Evolutionary conservation across 2,888 invertebrate genomes (phyloP).

Genomic region (Ischnura elegans): DNA sequence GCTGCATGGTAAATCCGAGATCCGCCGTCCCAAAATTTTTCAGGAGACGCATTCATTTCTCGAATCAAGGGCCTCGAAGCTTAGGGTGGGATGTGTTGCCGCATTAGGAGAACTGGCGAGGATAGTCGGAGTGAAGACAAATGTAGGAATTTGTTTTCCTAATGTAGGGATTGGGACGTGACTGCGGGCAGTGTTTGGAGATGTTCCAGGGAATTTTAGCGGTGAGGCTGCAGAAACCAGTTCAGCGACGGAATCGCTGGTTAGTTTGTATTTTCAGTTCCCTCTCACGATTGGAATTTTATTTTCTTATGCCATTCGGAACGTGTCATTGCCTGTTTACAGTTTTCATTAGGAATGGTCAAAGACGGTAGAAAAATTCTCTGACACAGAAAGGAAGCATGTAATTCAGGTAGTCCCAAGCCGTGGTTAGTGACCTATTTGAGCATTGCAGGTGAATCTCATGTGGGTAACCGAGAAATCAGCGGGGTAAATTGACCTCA

Average conservation of each 20-base stretch:
- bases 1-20: not conserved
- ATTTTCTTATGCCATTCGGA: too few species aligned
- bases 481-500: too few species aligned
- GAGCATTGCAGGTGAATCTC: too few species aligned
- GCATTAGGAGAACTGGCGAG: not conserved
- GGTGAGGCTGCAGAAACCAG: not conserved
- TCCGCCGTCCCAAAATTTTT: not conserved
- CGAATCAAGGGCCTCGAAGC: not conserved
- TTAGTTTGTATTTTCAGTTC: not conserved
- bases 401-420: too few species aligned
- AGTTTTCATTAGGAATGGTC: too few species aligned
- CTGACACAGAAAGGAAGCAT: too few species aligned
- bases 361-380: too few species aligned
- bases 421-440: too few species aligned
- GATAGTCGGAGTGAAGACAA: not conserved
- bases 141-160: slow-evolving; percentile 1
- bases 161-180: not conserved
- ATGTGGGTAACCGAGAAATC: too few species aligned
- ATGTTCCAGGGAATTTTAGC: not conserved
- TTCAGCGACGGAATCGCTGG: not conserved
- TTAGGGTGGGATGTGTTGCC: not conserved
- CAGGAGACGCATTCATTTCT: not conserved
- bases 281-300: too few species aligned
- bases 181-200: not conserved
- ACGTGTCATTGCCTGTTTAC: too few species aligned